A percentile compares a stretch with the other conserved stretches of the same genome.
Conservation (phyloP, 2,797 vertebrate species). For the Phylloscopus collybita region DNA sequence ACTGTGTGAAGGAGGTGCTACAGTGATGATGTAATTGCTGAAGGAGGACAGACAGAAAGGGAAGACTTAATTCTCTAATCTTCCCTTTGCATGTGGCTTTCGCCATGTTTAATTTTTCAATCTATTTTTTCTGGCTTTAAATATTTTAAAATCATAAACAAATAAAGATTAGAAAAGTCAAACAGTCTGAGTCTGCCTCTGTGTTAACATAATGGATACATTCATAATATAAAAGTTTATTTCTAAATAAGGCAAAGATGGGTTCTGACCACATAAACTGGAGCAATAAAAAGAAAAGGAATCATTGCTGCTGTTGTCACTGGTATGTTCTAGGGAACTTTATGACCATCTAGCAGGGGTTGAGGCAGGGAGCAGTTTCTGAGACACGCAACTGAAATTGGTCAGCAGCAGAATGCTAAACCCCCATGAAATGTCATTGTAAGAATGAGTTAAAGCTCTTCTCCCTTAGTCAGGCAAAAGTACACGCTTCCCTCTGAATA, state of each 20-base stretch:
- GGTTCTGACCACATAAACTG: not conserved
- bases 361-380: slow-evolving; percentile 21
- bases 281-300: slow-evolving; percentile 14
- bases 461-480: not conserved
- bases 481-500: not conserved
- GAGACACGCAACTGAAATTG: not conserved
- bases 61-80: slow-evolving; percentile 30
- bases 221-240: slow-evolving; percentile 62
- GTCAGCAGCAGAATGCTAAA: not conserved
- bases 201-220: slow-evolving; percentile 59
- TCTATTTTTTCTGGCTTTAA: slow-evolving; percentile 53
- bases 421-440: not conserved
- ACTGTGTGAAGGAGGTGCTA: not conserved
- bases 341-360: not conserved
- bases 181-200: slow-evolving; percentile 58
- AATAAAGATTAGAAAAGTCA: slow-evolving; percentile 70
- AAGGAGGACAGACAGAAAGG: not conserved
- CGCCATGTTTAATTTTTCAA: slow-evolving; percentile 68
- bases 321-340: not conserved
- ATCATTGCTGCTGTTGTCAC: not conserved
- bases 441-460: not conserved
- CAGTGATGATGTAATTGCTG: not conserved
- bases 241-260: slow-evolving; percentile 78
- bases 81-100: slow-evolving; percentile 35
- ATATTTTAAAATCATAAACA: slow-evolving; percentile 75